Evolutionary conservation across 1,140 invertebrate genomes (phyloP).

Genomic region (Lepidotrigona ventralis): DNA sequence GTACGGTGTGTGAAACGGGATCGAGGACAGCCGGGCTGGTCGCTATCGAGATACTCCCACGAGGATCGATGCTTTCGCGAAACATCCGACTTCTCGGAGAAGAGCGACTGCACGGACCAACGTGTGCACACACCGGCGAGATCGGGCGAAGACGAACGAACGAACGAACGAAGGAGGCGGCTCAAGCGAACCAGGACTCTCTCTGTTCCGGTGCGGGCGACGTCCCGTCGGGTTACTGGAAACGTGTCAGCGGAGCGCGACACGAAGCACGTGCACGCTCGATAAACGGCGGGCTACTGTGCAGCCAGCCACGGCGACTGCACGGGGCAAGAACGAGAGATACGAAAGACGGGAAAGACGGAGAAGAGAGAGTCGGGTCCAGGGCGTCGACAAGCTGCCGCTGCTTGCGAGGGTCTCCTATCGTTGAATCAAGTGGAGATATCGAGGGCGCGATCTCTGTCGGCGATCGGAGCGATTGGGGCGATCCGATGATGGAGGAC

Average conservation of each 20-base stretch:
- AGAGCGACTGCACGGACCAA: no score
- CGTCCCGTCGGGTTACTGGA: neutral
- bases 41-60: neutral
- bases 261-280: conserved; percentile 54
- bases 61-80: neutral
- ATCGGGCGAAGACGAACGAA: no score
- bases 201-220: neutral
- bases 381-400: conserved; percentile 50
- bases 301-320: neutral
- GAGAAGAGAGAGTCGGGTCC: neutral
- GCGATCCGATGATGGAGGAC: neutral
- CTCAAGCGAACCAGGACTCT: neutral
- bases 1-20: neutral
- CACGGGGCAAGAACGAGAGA: conserved; percentile 1
- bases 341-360: neutral
- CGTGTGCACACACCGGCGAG: no score
- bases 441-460: neutral
- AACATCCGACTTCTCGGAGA: conserved; percentile 8
- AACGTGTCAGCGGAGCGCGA: conserved; percentile 25
- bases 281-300: conserved; percentile 48
- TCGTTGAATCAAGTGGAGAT: neutral
- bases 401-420: neutral
- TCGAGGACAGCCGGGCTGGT: neutral
- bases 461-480: no score
- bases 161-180: neutral